Evolutionary conservation across 1,140 invertebrate genomes (phyloP), one percentile per base, ranked within the genome.

Genomic region (Bradynema listronoti): DNA sequence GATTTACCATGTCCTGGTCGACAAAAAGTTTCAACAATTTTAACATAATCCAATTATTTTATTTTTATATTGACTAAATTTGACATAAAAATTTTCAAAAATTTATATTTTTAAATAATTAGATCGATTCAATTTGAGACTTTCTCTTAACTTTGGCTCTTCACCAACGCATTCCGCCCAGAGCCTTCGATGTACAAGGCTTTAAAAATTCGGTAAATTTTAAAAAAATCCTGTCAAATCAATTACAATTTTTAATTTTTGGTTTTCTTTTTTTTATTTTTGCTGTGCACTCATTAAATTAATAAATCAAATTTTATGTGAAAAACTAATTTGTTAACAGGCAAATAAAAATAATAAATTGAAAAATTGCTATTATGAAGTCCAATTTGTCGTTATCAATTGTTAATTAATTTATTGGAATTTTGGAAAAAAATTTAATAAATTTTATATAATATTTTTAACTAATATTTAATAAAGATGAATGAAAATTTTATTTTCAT

Each of bases 181-280:
- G 25, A 16, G 32, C 45, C 4, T 61, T 61, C 27, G 53, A 61
- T 58, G 41, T 56, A 16, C 42, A 33, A 33, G 42, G 49, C 29
- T 61, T 61, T 27, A 61, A 61, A 61, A 11, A 36, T 47, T 52
- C 56, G 43, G 59, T 61, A 36, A 27, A 22, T 58, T 33, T 32
- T 16, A 39, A 11, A 11, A 39, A 19, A 11, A 11, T 11, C 11
- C 11, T 39, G 36, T 11, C 11, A 11, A 11, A 39, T 19, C 36
- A 39, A 19, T 11, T 22, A 43, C 22, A 43, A 43, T 6, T 16
- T 16, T 16, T 56, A 2, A 5, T 29, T 50, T 11, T 25, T 19
- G 27, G 34, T 19, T 53, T 25, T 33, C 16, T 58, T 53, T 58
- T 50, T 58, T 3, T 43, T 22, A 4, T 29, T 30, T 33, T 56